A percentile compares a stretch with the other conserved stretches of the same genome.
Evolutionary conservation across 2,797 vertebrate species (phyloP).

Genomic region (Ciconia nigra): DNA sequence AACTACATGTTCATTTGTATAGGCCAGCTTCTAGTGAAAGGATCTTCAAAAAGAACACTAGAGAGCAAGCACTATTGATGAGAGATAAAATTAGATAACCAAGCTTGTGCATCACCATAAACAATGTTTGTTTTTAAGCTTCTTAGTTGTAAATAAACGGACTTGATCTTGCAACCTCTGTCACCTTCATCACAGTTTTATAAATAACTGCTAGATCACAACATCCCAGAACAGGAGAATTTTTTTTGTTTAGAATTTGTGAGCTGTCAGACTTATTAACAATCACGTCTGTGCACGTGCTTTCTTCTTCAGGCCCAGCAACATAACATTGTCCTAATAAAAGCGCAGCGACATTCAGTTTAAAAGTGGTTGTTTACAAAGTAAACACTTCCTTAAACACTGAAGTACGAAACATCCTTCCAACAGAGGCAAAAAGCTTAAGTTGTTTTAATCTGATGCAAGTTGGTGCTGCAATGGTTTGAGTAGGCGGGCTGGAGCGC

Average conservation of each 20-base stretch:
- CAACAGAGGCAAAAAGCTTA: background rate
- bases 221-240: background rate
- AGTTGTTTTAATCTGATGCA: background rate
- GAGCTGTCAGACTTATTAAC: conserved; percentile 3
- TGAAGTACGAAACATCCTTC: background rate
- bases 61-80: background rate
- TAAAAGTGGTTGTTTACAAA: background rate
- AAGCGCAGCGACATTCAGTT: background rate
- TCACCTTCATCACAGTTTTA: background rate
- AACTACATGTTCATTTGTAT: background rate
- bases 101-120: background rate
- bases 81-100: background rate
- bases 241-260: background rate
- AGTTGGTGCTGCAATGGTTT: background rate
- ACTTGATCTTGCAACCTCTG: background rate
- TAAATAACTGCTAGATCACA: background rate
- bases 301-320: background rate
- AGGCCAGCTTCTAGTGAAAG: background rate
- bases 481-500: background rate
- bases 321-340: background rate
- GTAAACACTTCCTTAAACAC: background rate
- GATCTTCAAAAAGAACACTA: background rate
- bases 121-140: background rate
- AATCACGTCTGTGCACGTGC: fast-evolving
- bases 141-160: background rate